Conservation (phyloP, 2,888 invertebrate genomes). For the Cremastobaeus sp. region DNA sequence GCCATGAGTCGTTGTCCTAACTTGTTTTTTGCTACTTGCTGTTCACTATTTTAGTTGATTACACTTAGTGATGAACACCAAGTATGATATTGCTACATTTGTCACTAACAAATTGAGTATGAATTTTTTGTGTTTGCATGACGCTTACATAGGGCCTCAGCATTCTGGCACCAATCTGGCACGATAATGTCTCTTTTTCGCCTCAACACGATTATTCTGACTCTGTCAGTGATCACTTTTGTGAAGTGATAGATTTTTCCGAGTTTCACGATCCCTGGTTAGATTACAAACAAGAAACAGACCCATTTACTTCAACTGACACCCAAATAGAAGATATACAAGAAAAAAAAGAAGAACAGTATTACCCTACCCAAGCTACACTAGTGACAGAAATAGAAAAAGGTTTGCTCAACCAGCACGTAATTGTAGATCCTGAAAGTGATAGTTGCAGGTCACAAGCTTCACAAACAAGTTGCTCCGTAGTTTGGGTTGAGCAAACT, state of each 20-base stretch:
- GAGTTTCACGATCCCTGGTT: constrained; percentile 87
- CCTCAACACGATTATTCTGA: constrained; percentile 61
- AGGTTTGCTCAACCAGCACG: constrained; percentile 19
- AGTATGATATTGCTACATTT: constrained; percentile 62
- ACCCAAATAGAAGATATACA: neutral
- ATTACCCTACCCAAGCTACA: constrained; percentile 6
- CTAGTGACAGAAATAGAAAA: constrained; percentile 2
- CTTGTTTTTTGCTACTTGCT: neutral
- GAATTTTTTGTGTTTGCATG: constrained; percentile 77
- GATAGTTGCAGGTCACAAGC: neutral
- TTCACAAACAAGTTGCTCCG: neutral
- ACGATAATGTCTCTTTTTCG: constrained; percentile 66
- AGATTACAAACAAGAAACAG: constrained; percentile 80
- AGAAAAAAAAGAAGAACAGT: constrained; percentile 38
- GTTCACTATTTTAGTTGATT: neutral
- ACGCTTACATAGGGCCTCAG: constrained; percentile 77
- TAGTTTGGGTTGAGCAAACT: neutral
- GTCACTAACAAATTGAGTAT: constrained; percentile 75
- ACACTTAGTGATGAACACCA: constrained; percentile 68
- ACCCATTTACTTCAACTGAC: constrained; percentile 30
- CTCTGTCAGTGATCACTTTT: constrained; percentile 57
- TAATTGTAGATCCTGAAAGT: constrained; percentile 23
- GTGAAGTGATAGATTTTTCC: constrained; percentile 69
- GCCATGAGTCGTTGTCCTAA: constrained; percentile 12
- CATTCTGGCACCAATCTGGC: constrained; percentile 76